phyloP scores from a whole-genome alignment of 2,113 vertebrate genomes.

The Xiphophorus couchianus region DNA sequence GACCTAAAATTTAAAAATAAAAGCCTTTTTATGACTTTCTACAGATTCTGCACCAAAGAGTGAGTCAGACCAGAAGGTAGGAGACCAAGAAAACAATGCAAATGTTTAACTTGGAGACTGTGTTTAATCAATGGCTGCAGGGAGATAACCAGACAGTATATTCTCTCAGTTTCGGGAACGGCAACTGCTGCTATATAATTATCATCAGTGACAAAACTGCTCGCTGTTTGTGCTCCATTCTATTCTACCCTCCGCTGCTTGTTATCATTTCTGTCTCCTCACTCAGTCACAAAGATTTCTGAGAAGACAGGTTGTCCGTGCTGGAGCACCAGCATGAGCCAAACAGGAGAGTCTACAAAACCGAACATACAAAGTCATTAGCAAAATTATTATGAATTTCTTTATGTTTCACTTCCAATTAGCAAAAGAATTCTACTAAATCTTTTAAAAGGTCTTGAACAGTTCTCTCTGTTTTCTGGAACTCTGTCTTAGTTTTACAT shows the following conservation, averaged over 20 bases:
- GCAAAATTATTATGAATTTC: neutral
- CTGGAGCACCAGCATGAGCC: neutral
- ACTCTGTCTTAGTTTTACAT: neutral
- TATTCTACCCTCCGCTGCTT: neutral
- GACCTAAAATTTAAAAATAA: constrained; percentile 30
- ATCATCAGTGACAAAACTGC: constrained; percentile 1
- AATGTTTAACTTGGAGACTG: constrained; percentile 62
- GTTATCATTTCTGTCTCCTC: neutral
- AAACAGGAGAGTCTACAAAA: neutral
- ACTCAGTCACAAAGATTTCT: neutral
- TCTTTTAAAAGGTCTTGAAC: too few species aligned
- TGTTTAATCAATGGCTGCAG: constrained; percentile 48
- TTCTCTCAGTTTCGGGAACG: constrained; percentile 23
- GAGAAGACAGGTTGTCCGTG: neutral
- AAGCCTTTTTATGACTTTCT: constrained; percentile 49
- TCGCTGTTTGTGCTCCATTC: neutral
- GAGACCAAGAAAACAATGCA: constrained; percentile 47
- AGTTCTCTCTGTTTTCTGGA: too few species aligned
- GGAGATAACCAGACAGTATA: constrained; percentile 40
- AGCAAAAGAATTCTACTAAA: neutral
- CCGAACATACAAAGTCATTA: neutral
- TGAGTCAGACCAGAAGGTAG: constrained; percentile 43
- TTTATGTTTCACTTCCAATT: neutral
- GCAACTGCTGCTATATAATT: constrained; percentile 13
- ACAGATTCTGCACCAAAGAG: constrained; percentile 48